A percentile compares a stretch with the other conserved stretches of the same genome.
phyloP scores from a whole-genome alignment of 2,888 invertebrate genomes.

The Macrophya annulata region DNA sequence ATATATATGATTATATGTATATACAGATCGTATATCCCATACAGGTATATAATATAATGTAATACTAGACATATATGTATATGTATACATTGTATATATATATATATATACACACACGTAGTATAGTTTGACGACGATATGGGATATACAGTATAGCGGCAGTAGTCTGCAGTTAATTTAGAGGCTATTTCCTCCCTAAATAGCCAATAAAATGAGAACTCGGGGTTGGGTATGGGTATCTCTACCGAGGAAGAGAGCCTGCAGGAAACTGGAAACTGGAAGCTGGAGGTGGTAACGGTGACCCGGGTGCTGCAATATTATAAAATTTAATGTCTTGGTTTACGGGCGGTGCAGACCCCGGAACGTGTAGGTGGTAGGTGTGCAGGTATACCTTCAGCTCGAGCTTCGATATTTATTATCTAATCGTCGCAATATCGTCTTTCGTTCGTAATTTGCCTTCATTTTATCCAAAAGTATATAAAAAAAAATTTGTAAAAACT shows the following conservation, averaged over 20 bases:
- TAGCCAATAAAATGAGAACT: slow-evolving; percentile 76
- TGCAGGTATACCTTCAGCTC: slow-evolving; percentile 58
- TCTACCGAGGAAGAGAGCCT: slow-evolving; percentile 59
- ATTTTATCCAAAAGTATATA: background rate
- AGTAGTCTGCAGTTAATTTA: slow-evolving; percentile 79
- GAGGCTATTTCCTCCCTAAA: slow-evolving; percentile 79
- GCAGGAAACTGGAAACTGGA: slow-evolving; percentile 51
- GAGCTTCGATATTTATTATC: slow-evolving; percentile 76
- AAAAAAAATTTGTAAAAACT: background rate
- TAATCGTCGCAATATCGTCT: slow-evolving; percentile 73
- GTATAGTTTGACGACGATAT: slow-evolving; percentile 54
- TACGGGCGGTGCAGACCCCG: slow-evolving; percentile 76
- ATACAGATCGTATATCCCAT: too few relatives aligned
- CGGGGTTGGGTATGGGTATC: slow-evolving; percentile 66
- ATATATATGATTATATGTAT: too few relatives aligned
- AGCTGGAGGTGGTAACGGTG: slow-evolving; percentile 62
- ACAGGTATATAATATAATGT: background rate
- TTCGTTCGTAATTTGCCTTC: background rate
- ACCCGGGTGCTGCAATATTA: slow-evolving; percentile 76
- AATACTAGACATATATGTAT: background rate
- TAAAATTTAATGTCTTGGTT: slow-evolving; percentile 80
- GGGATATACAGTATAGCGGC: slow-evolving; percentile 12
- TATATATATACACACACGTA: background rate
- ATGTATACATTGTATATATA: background rate
- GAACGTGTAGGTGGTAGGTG: slow-evolving; percentile 52